Evolutionary conservation across 2,797 vertebrate genomes (phyloP), one percentile per base, ranked within the genome.

Genomic region (Enteromius anoplus): DNA sequence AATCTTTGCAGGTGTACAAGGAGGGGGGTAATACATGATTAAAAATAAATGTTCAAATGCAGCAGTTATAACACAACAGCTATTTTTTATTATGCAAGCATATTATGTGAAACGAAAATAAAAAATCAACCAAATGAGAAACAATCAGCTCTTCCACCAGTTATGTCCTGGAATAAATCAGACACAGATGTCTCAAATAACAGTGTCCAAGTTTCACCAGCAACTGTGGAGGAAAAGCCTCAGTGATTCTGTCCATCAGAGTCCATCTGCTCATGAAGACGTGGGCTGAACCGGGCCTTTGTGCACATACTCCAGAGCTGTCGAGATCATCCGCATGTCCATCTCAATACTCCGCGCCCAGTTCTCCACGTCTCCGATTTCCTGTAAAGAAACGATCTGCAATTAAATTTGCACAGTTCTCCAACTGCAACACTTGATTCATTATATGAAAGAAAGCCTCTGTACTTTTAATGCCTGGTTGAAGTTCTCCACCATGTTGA

Each of bases 331-430:
- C 81, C 97, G 94, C 97, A 99, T 99, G 92, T 99, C 98, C 96
- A 98, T 94, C 92, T 99, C 97, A 15, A 99, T 99, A 89, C 98
- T 99, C 49, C 96, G 94, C 0, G 98, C 97, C 97, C 98, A 99
- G 90, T 99, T 99, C 91, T 98, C 97, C 89, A 99, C 98, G 4
- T 99, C 97, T 0, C 98, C 98, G 4, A 99, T 99, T 93, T 99
- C 98, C 98, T 99, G 91, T 64, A 55, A 53, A 26, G n/a, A 2
- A 66, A 37, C 11, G 37, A 79, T 47, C 15, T 0, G 4, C 17
- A 3, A 32, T 62, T 26, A 64, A 29, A 64, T 34, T 29, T 58
- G 19, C 21, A 19, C 17, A 11, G 53, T 55, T 55, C 21, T 17
- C 49, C 12, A 49, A 8, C 37, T n/a, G 21, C 6, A 70, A 47